These are phyloP conservation scores for Pongo abelii DNA, from an alignment of 2,113 vertebrate genomes.

Conservation along the genomic window DNA sequence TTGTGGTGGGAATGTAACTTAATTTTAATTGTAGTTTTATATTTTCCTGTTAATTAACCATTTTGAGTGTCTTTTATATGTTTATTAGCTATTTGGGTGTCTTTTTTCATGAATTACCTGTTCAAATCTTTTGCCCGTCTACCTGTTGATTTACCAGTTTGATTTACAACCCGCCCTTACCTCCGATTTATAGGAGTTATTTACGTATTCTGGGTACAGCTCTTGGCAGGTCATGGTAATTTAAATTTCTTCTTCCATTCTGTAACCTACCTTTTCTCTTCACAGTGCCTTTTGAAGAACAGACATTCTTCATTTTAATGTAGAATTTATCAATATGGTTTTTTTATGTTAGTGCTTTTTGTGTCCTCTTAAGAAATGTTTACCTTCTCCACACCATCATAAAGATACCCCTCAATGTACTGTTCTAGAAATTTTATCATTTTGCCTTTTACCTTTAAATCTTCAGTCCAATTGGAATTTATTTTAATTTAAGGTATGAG, in stretches of 20 bases:
- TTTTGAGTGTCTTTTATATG: background rate
- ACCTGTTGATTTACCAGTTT: background rate
- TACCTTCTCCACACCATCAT: background rate
- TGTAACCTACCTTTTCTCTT: background rate
- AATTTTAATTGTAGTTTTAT: background rate
- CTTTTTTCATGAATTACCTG: background rate
- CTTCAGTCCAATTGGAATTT: background rate
- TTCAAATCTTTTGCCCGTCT: background rate
- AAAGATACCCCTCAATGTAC: background rate
- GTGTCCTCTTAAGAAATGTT: background rate
- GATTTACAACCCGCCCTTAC: background rate
- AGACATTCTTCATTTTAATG: background rate
- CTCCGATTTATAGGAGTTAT: background rate
- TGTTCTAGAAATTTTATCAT: background rate
- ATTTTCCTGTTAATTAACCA: background rate
- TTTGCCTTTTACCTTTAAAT: background rate
- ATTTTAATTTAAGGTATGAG: background rate
- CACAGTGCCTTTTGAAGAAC: background rate
- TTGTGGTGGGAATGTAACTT: background rate
- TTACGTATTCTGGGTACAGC: background rate
- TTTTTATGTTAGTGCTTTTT: background rate
- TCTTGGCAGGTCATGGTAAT: background rate
- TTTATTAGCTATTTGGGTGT: background rate
- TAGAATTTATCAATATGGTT: background rate
- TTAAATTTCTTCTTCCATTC: background rate